Evolutionary conservation across 2,113 vertebrate genomes (phyloP).

Genomic region (Halcyon senegalensis): DNA sequence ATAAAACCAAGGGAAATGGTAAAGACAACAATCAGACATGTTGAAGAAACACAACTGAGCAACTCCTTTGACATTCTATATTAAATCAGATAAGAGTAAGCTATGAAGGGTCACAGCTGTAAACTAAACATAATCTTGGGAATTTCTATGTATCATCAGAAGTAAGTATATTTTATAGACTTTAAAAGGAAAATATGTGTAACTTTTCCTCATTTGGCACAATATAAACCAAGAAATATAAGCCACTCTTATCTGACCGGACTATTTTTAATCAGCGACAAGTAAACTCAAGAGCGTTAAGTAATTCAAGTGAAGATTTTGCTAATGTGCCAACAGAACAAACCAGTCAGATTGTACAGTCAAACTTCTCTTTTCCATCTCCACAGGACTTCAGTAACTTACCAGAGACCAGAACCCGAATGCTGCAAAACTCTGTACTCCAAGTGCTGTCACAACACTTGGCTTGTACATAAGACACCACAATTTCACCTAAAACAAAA

Average conservation of each 20-base stretch:
- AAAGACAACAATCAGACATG: not conserved
- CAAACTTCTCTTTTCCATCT: not conserved
- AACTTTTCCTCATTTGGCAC: not conserved
- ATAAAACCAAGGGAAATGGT: not conserved
- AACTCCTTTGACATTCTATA: not conserved
- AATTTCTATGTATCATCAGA: not conserved
- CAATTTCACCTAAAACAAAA: not conserved
- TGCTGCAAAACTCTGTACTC: not conserved
- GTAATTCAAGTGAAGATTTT: not conserved
- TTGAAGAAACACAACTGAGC: not conserved
- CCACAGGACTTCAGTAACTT: not conserved
- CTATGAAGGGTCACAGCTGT: not conserved
- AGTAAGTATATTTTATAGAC: not conserved
- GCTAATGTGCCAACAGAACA: not conserved
- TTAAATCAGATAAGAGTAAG: not conserved
- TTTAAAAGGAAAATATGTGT: not conserved
- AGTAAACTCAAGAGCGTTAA: not conserved
- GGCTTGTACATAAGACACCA: not conserved
- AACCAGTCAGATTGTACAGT: not conserved
- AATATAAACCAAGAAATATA: not conserved
- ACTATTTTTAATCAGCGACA: not conserved
- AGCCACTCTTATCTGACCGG: not conserved
- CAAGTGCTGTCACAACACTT: not conserved
- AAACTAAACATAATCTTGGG: not conserved
- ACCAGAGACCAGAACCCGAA: not conserved